A percentile compares a stretch with the other conserved stretches of the same genome.
Evolutionary conservation across 2,888 invertebrate genomes (phyloP).

Genomic region (Xylophagus ater): DNA sequence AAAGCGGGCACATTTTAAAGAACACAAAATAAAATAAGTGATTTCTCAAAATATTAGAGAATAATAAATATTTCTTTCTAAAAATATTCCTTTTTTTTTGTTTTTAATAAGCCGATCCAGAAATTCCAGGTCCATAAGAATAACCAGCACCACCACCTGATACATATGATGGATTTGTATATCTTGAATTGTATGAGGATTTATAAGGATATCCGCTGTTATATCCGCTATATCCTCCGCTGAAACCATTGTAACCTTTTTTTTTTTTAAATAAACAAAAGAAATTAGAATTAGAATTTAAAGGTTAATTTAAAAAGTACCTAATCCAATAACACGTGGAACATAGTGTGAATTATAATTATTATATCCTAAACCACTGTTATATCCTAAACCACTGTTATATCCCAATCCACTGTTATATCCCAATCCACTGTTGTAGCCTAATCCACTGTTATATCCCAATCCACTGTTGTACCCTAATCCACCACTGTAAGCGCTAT

Average conservation of each 20-base stretch:
- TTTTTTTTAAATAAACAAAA: too few species aligned
- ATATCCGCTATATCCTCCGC: constrained; percentile 1
- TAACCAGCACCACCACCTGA: constrained; percentile 7
- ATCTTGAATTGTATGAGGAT: constrained; percentile 5
- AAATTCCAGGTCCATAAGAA: constrained; percentile 13
- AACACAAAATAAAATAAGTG: too few species aligned
- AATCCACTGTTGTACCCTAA: not conserved
- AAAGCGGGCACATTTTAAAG: too few species aligned
- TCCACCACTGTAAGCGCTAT: not conserved
- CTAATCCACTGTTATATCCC: not conserved
- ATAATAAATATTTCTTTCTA: too few species aligned
- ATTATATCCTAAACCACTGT: not conserved
- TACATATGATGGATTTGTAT: not conserved
- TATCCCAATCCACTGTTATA: constrained; percentile 3
- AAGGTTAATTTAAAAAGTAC: not conserved
- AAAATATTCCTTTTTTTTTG: constrained; percentile 2
- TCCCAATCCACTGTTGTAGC: constrained; percentile 4
- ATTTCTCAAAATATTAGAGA: too few species aligned
- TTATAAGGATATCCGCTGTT: constrained; percentile 6
- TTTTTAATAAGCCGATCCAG: constrained; percentile 8
- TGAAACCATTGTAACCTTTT: constrained; percentile 9
- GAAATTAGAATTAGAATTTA: too few species aligned
- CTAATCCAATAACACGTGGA: constrained; percentile 9
- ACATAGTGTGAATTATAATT: constrained; percentile 4
- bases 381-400: constrained; percentile 1